Evolutionary conservation across 2,797 vertebrate genomes (phyloP).

Genomic region (Anas capensis): DNA sequence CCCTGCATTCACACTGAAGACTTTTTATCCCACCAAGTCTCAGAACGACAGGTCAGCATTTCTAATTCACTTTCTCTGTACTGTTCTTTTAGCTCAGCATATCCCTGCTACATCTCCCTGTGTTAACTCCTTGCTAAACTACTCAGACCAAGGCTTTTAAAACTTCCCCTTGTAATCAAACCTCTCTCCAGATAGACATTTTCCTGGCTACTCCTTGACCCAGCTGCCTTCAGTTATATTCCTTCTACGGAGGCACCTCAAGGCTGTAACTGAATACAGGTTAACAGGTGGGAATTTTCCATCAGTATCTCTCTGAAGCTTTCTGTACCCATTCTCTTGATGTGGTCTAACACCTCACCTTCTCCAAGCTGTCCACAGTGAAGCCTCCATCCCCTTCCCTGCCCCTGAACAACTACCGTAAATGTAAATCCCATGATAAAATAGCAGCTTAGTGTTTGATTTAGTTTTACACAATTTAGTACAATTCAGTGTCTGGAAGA

Average conservation of each 20-base stretch:
- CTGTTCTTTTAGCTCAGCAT: conserved; percentile 12
- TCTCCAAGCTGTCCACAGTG: neutral
- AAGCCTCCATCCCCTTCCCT: neutral
- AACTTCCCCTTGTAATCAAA: neutral
- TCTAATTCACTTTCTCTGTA: neutral
- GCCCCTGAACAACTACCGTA: neutral
- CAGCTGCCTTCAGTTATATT: neutral
- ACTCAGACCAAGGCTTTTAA: neutral
- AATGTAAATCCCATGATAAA: neutral
- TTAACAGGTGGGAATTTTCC: conserved; percentile 31
- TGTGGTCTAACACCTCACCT: neutral
- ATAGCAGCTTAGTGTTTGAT: neutral
- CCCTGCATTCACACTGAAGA: neutral
- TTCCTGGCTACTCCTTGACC: neutral
- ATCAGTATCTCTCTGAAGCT: conserved; percentile 1
- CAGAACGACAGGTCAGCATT: neutral
- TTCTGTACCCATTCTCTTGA: neutral
- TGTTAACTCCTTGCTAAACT: neutral
- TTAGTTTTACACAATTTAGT: neutral
- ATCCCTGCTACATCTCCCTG: accelerated
- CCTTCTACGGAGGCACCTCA: neutral
- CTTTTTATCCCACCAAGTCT: neutral
- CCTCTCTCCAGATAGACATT: neutral
- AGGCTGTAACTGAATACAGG: conserved; percentile 30
- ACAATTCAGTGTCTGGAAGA: neutral